Base-by-base conservation (phyloP, 1,140 invertebrate species). In the Euborellia annulipes region DNA sequence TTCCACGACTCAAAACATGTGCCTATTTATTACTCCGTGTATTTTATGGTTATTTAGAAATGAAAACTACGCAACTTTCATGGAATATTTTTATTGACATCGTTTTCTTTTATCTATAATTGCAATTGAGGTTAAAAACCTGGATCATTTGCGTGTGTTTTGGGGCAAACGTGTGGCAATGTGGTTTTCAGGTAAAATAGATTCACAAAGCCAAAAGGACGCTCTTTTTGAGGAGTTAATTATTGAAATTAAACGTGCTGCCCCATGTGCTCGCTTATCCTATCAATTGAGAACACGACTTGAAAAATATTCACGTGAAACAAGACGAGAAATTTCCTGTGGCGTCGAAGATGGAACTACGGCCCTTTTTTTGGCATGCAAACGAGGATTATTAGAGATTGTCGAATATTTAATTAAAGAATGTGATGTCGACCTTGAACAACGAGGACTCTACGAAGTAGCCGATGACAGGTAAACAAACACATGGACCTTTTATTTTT, bases 351-450 rank as follows among this genome's bases (percentile, higher is more conserved):
- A 85, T 54, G 85, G 85, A 3, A 89, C 82, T 65, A 75, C 88
- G 2, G 85, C 89, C 2, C 68, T 95, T 43, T 93, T 94, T 59
- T 75, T 86, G 41, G 85, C 85, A 0, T 82, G 82, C 57, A 82
- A 83, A 60, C 73, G 79, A 52, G 88, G 89, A 14, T 81, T 86
- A 58, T 73, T 84, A 2, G 82, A 88, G 59, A 82, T 91, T 50
- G 88, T 87, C 3, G 84, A 92, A 57, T 93, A 90, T 65, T 65
- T 95, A 3, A 75, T 93, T 39, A 75, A 72, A 39, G 72, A 76
- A 18, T 93, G 89, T 60, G 68, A 73, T 53, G 85, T 85, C 4
- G 78, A 90, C 55, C 73, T 91, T 7, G 88, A 93, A 62, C 84
- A 88, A 58, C 70, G 77, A 45, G 87, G 89, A 53, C 64, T 77